A percentile compares a stretch with the other conserved stretches of the same genome.
Conservation (phyloP, 64 coral and sea anemone species). For the Catalaphyllia jardinei region DNA sequence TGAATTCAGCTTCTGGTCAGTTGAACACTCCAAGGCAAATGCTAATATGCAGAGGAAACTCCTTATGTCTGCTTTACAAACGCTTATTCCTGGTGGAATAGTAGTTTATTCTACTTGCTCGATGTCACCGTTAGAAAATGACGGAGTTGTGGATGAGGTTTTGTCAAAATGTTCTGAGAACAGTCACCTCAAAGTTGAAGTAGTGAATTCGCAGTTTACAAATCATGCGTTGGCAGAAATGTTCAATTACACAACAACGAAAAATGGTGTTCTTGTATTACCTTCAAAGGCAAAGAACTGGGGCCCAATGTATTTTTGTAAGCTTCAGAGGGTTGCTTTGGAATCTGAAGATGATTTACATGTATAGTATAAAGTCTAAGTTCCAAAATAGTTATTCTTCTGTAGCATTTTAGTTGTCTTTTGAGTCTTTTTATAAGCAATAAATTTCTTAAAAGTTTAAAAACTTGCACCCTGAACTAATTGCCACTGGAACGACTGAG, state of each 20-base stretch:
- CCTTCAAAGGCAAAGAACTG: constrained; percentile 37
- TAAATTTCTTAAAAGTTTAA: too few relatives aligned
- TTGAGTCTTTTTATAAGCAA: too few relatives aligned
- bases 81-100: constrained; percentile 9
- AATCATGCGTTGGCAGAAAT: constrained; percentile 6
- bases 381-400: too few relatives aligned
- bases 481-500: too few relatives aligned
- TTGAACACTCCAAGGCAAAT: constrained; percentile 24
- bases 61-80: constrained; percentile 41
- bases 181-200: constrained; percentile 1
- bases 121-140: constrained; percentile 51
- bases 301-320: constrained; percentile 56
- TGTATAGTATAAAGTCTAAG: too few relatives aligned
- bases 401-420: too few relatives aligned
- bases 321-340: constrained; percentile 21
- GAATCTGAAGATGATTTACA: background rate
- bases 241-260: constrained; percentile 24
- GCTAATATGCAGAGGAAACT: constrained; percentile 43
- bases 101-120: constrained; percentile 61
- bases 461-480: too few relatives aligned
- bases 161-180: background rate
- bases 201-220: background rate
- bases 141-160: constrained; percentile 41
- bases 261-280: constrained; percentile 29
- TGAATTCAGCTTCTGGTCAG: constrained; percentile 64